Evolutionary conservation across 1,140 invertebrate genomes (phyloP), one percentile per base, ranked within the genome.

Genomic region (Drosophila quadrilineata): DNA sequence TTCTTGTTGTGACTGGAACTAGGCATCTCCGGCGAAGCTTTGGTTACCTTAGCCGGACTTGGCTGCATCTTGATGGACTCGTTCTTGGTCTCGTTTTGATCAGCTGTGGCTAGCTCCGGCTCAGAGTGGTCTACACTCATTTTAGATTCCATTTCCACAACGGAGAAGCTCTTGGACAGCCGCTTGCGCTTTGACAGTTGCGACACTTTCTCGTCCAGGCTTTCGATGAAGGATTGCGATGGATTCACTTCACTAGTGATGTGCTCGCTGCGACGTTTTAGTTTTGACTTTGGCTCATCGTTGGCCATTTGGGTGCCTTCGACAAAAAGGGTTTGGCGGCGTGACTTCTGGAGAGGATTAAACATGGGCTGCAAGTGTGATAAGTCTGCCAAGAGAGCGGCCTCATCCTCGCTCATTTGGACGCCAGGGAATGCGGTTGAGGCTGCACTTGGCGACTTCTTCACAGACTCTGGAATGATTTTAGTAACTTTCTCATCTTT

Each of bases 101-200:
- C 2, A 10, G 22, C 3, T 3, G 9, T 33, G 3, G 48, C 6
- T 21, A 21, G 36, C 9, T 41, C n/a, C n/a, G n/a, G n/a, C n/a
- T n/a, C n/a, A n/a, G n/a, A n/a, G n/a, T n/a, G n/a, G n/a, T n/a
- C n/a, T n/a, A n/a, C n/a, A n/a, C n/a, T n/a, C n/a, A n/a, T n/a
- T n/a, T n/a, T n/a, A n/a, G n/a, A n/a, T n/a, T n/a, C n/a, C n/a
- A n/a, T n/a, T n/a, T 6, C 53, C 68, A 28, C 86, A 74, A 3
- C n/a, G n/a, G n/a, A n/a, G n/a, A 88, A 88, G 26, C 86, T 88
- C 21, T 88, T 88, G 0, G 86, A 88, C 3, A 88, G 12, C 14
- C 71, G 76, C 6, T 73, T 69, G 2, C 86, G 67, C 57, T 84
- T 75, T 2, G 43, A 28, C 3, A 10, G 57, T 9, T 52, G 28